Evolutionary conservation across 2,888 invertebrate species (phyloP).

Genomic region (Iphiclides podalirius): DNA sequence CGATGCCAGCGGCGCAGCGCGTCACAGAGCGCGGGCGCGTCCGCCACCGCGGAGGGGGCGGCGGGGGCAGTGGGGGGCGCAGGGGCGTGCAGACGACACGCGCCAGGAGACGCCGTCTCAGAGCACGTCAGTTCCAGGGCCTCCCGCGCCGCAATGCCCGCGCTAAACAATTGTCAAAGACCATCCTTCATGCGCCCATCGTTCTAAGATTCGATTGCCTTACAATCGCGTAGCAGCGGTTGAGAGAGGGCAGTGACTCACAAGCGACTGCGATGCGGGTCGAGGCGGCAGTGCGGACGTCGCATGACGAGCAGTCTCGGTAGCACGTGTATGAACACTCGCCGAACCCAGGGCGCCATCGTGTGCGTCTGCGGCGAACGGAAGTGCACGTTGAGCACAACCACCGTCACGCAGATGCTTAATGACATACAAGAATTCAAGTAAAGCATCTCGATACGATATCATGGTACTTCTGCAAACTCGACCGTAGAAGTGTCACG

Average conservation of each 20-base stretch:
- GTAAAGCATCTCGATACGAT: no score
- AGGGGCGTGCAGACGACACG: slow-evolving; percentile 43
- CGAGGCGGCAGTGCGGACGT: slow-evolving; percentile 85
- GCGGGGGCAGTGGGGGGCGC: slow-evolving; percentile 34
- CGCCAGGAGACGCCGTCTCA: slow-evolving; percentile 34
- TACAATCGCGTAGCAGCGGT: no score
- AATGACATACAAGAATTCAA: not conserved
- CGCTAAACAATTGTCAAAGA: slow-evolving; percentile 1
- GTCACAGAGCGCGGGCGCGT: slow-evolving; percentile 80
- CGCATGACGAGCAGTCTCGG: slow-evolving; percentile 96
- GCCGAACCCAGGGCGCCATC: slow-evolving; percentile 98
- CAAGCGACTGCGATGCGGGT: slow-evolving; percentile 81
- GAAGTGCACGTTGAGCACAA: slow-evolving; percentile 98
- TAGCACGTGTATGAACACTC: slow-evolving; percentile 97
- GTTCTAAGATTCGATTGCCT: no score
- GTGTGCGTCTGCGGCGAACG: slow-evolving; percentile 98
- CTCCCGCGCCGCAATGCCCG: slow-evolving; percentile 31
- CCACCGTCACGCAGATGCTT: slow-evolving; percentile 96
- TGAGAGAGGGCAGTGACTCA: slow-evolving; percentile 37
- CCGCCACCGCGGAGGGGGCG: slow-evolving; percentile 72
- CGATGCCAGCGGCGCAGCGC: slow-evolving; percentile 90
- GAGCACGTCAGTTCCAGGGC: slow-evolving; percentile 51
- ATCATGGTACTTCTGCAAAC: no score
- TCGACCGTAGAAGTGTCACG: no score
- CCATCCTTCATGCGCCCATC: no score